Evolutionary conservation across 2,113 vertebrate genomes (phyloP).

Genomic region (Tichodroma muraria): DNA sequence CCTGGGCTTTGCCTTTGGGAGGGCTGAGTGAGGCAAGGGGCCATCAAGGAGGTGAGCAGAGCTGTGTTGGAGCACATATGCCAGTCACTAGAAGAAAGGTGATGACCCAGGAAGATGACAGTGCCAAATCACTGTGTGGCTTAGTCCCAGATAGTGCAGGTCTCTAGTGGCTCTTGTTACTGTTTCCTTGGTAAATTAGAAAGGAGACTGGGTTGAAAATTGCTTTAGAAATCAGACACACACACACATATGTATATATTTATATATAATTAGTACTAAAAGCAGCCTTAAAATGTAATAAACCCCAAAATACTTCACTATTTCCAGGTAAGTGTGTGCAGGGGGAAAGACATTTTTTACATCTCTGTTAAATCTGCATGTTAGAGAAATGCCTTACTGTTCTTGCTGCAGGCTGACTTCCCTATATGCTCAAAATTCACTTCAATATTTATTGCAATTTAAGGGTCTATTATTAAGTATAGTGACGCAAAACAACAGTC

Average conservation of each 20-base stretch:
- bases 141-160: neutral
- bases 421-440: neutral
- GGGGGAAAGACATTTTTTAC: neutral
- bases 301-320: neutral
- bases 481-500: neutral
- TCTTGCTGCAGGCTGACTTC: neutral
- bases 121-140: neutral
- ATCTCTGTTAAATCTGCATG: neutral
- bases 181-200: neutral
- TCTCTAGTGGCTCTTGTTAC: neutral
- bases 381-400: neutral
- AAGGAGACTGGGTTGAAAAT: neutral
- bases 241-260: neutral
- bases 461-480: neutral
- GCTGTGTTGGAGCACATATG: conserved; percentile 27
- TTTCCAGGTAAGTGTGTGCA: neutral
- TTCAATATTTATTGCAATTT: neutral
- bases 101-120: neutral
- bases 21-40: neutral
- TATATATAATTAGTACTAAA: neutral
- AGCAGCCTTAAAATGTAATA: neutral
- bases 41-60: neutral
- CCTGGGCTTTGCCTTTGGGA: conserved; percentile 39
- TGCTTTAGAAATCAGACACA: neutral
- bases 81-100: conserved; percentile 13